These are phyloP conservation scores for Tonatia bakeri DNA, from an alignment of 2,113 vertebrate genomes.

Conservation along the genomic window DNA sequence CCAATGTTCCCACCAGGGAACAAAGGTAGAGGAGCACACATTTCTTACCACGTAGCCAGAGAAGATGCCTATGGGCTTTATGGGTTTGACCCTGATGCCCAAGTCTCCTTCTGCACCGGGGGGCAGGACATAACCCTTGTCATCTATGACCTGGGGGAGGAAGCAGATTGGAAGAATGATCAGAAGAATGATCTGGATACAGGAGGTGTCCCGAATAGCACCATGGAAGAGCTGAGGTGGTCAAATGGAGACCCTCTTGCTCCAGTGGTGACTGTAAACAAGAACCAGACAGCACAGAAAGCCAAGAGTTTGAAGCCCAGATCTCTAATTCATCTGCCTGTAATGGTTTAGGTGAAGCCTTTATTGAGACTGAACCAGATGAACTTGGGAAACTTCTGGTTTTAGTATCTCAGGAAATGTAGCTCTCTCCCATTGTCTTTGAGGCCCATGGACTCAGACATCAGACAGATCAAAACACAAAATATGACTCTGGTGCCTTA, in stretches of 20 bases:
- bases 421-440: background rate
- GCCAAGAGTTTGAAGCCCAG: background rate
- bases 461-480: background rate
- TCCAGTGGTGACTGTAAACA: background rate
- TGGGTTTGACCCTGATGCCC: slow-evolving; percentile 84
- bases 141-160: slow-evolving; percentile 84
- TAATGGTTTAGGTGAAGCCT: background rate
- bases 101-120: slow-evolving; percentile 83
- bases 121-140: slow-evolving; percentile 79
- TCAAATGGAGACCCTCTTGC: background rate
- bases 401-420: background rate
- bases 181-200: background rate
- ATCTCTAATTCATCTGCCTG: background rate
- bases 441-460: background rate
- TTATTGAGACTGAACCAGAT: background rate
- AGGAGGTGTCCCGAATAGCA: background rate
- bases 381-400: background rate
- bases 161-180: background rate
- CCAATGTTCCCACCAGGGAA: background rate
- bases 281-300: background rate
- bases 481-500: background rate
- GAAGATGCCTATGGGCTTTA: slow-evolving; percentile 83
- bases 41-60: slow-evolving; percentile 83
- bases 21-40: background rate
- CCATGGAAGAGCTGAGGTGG: background rate